Percentiles rank a stretch among this genome's conserved stretches.
Evolutionary conservation across 2,113 vertebrate species (phyloP).

Genomic region (Carlito syrichta): DNA sequence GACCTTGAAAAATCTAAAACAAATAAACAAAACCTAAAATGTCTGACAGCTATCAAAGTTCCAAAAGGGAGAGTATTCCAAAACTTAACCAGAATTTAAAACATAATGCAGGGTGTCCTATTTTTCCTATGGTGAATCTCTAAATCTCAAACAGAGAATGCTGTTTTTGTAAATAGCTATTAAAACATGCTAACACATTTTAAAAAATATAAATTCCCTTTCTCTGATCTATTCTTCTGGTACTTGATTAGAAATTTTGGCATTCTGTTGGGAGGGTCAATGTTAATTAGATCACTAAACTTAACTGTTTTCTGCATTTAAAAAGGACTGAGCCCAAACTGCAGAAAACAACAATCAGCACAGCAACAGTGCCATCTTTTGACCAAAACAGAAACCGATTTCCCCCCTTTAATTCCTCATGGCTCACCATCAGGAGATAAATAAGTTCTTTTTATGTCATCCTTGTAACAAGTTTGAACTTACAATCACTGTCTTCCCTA

Average conservation of each 20-base stretch:
- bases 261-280: conserved; percentile 65
- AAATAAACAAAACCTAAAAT: background rate
- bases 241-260: conserved; percentile 58
- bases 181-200: conserved; percentile 39
- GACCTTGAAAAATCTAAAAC: conserved; percentile 21
- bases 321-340: conserved; percentile 40
- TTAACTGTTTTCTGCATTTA: conserved; percentile 66
- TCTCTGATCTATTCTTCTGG: conserved; percentile 22
- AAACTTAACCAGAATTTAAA: conserved; percentile 32
- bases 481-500: background rate
- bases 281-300: conserved; percentile 77
- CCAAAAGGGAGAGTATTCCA: conserved; percentile 18
- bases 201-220: conserved; percentile 7
- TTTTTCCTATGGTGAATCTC: background rate
- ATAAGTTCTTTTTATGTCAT: background rate
- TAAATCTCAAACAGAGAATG: background rate
- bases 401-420: background rate
- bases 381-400: conserved; percentile 48
- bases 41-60: background rate
- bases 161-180: background rate
- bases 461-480: background rate
- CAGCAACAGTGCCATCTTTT: conserved; percentile 85
- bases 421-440: background rate
- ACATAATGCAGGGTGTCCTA: background rate
- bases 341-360: conserved; percentile 27